Evolutionary conservation across 2,113 vertebrate genomes (phyloP).

Genomic region (Oophaga pumilio): DNA sequence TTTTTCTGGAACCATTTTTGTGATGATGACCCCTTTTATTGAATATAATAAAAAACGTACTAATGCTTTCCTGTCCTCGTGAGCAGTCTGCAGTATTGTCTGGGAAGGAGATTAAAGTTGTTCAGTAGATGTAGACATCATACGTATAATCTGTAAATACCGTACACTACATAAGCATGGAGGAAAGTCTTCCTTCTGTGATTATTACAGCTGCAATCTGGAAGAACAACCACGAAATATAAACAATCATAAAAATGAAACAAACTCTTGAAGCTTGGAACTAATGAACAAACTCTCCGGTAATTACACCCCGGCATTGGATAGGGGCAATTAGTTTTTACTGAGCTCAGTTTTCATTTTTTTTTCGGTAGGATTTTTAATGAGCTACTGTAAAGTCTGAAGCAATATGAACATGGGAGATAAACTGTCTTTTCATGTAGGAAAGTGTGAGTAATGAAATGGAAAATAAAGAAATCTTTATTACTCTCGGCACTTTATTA

Average conservation of each 20-base stretch:
- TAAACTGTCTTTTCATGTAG: slow-evolving; percentile 21
- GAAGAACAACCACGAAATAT: slow-evolving; percentile 14
- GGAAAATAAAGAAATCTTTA: slow-evolving; percentile 44
- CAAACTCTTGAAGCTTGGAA: slow-evolving; percentile 19
- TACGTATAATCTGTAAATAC: slow-evolving; percentile 22
- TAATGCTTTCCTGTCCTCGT: neutral
- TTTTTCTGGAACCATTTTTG: neutral
- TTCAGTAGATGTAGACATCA: neutral
- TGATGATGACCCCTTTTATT: neutral
- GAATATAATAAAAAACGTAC: neutral
- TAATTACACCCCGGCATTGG: slow-evolving; percentile 18
- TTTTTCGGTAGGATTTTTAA: slow-evolving; percentile 24
- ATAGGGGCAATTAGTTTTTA: slow-evolving; percentile 40
- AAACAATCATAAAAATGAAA: slow-evolving; percentile 30
- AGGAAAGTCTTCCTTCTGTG: neutral
- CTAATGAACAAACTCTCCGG: slow-evolving; percentile 12
- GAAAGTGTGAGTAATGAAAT: slow-evolving; percentile 25
- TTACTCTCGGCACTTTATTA: neutral
- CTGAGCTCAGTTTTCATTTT: slow-evolving; percentile 4
- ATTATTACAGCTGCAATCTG: neutral
- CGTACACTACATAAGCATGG: neutral
- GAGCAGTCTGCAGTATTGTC: too few species aligned
- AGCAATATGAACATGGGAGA: slow-evolving; percentile 18
- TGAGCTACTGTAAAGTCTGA: slow-evolving; percentile 15
- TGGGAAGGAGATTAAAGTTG: neutral